Evolutionary conservation across 2,113 vertebrate species (phyloP), one percentile per base, ranked within the genome.

Genomic region (Menidia beryllina): DNA sequence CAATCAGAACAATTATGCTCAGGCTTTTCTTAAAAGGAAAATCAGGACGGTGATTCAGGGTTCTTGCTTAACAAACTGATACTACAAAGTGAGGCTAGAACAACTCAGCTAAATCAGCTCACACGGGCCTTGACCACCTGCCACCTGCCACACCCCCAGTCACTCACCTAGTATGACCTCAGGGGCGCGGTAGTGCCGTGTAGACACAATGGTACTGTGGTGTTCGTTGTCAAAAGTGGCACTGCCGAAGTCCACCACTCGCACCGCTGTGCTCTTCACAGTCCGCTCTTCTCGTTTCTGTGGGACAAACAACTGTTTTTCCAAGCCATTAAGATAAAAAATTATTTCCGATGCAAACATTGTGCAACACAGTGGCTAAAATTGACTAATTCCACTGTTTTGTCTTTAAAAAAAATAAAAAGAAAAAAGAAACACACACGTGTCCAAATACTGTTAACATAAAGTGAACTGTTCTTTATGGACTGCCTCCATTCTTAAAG

Each of bases 191-290:
- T 99, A 99, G 69, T 99, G 98, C 64, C 97, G 93, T 1, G 98
- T 99, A 12, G 97, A 98, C 38, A 99, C 96, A 0, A 98, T 95
- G 7, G 96, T 97, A 89, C 96, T 98, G 91, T 99, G 98, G 60
- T 99, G 96, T 71, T 99, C 97, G 0, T 98, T 95, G 80, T 99
- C 97, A 53, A 99, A 99, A 0, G 96, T 99, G 72, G 97, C 98
- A 0, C 98, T 99, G 78, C 98, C 98, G 0, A 99, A 99, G 68
- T 99, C 98, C 43, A 99, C 97, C 45, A 99, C 93, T 0, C 96
- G 92, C 58, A 98, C 94, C 1, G 93, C 93, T 0, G 97, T 96
- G 91, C 91, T 96, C 92, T 96, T 98, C 55, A 99, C 94, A 0
- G 93, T 95, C 49, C 96, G 92, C 77, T 99, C 97, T 2, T 99